Evolutionary conservation across 2,888 invertebrate species (phyloP).

Genomic region (Autographa gamma): DNA sequence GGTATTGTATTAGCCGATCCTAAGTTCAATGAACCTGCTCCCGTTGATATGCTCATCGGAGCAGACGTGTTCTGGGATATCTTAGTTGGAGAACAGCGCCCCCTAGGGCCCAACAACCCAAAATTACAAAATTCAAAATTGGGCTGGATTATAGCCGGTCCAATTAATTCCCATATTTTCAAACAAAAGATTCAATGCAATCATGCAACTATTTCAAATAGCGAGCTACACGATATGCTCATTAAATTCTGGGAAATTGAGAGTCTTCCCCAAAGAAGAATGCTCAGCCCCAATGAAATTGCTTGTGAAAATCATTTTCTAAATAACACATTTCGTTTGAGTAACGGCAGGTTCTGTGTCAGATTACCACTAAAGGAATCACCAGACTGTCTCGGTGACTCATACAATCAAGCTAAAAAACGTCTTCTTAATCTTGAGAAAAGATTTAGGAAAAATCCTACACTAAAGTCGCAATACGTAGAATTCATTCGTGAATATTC

Average conservation of each 20-base stretch:
- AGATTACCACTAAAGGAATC: constrained; percentile 21
- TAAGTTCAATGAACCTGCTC: constrained; percentile 27
- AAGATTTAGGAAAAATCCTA: constrained; percentile 11
- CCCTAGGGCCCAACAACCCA: constrained; percentile 24
- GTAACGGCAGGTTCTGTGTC: constrained; percentile 31
- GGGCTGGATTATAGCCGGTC: constrained; percentile 39
- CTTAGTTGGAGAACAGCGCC: constrained; percentile 26
- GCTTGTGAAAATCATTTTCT: constrained; percentile 25
- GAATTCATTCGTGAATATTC: not conserved
- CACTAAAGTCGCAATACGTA: constrained; percentile 18
- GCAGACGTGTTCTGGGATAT: constrained; percentile 47
- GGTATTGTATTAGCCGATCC: constrained; percentile 31
- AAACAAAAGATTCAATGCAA: constrained; percentile 3
- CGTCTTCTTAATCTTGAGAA: constrained; percentile 17
- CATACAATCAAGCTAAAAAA: constrained; percentile 36
- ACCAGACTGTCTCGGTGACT: constrained; percentile 39
- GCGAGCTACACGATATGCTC: constrained; percentile 5
- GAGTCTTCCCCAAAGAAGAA: constrained; percentile 4
- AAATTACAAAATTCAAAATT: constrained; percentile 34
- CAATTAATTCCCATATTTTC: constrained; percentile 10
- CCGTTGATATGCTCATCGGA: constrained; percentile 40
- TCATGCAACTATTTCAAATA: not conserved
- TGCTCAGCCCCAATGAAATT: constrained; percentile 4
- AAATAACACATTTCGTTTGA: constrained; percentile 5
- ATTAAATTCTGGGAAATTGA: constrained; percentile 28